Evolutionary conservation across 2,888 invertebrate species (phyloP).

Genomic region (Cybosia mesomella): DNA sequence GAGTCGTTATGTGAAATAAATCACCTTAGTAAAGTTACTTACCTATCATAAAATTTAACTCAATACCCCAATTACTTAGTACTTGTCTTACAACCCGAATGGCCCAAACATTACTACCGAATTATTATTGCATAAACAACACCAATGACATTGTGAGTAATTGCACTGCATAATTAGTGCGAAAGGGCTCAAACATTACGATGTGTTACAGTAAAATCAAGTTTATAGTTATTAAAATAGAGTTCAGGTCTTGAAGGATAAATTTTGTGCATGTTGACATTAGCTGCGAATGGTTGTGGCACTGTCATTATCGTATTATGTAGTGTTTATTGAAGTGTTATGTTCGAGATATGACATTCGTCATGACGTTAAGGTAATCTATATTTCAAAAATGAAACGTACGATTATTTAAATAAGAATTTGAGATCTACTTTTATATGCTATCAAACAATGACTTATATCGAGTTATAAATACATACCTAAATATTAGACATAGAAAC

Average conservation of each 20-base stretch:
- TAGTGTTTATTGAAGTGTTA: constrained; percentile 8
- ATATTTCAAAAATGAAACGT: not conserved
- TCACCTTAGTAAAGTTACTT: not conserved
- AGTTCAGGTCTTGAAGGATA: constrained; percentile 33
- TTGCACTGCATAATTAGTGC: constrained; percentile 47
- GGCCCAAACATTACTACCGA: constrained; percentile 23
- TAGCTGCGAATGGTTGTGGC: constrained; percentile 57
- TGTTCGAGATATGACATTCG: not conserved
- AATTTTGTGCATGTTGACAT: constrained; percentile 60
- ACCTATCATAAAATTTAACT: not conserved
- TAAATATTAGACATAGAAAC: too few species aligned
- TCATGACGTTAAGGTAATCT: not conserved
- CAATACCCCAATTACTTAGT: not conserved
- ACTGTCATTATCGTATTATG: constrained; percentile 51
- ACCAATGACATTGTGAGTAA: constrained; percentile 59
- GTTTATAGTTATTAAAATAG: constrained; percentile 41
- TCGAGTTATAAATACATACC: too few species aligned
- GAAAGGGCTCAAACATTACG: constrained; percentile 46
- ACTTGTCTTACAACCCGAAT: not conserved
- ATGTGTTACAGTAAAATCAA: constrained; percentile 27
- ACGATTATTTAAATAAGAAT: not conserved
- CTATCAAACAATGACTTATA: too few species aligned
- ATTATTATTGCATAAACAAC: constrained; percentile 37
- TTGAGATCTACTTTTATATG: not conserved
- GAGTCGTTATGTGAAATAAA: not conserved